Percentiles rank a stretch among this genome's conserved stretches.
phyloP scores from a whole-genome alignment of 2,888 invertebrate species.

The Leistus spinibarbis region DNA sequence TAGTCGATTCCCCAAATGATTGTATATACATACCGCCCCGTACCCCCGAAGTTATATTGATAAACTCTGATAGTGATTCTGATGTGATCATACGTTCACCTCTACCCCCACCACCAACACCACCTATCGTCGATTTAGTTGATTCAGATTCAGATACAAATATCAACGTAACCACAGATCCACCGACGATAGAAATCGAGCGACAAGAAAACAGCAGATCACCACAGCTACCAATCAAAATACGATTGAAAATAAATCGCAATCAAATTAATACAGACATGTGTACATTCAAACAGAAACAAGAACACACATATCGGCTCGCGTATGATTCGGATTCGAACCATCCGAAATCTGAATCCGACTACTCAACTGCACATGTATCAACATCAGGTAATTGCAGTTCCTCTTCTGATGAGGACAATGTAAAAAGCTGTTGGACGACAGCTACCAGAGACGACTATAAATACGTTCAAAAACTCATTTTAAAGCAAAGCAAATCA shows the following conservation, averaged over 20 bases:
- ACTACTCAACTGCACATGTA: constrained; percentile 27
- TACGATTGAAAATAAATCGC: constrained; percentile 48
- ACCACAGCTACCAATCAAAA: constrained; percentile 42
- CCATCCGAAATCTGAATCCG: constrained; percentile 28
- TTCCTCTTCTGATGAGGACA: not conserved
- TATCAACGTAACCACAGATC: constrained; percentile 10
- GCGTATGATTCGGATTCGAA: constrained; percentile 11
- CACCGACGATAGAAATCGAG: not conserved
- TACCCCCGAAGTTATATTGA: constrained; percentile 45
- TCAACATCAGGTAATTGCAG: constrained; percentile 29
- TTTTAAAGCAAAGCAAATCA: constrained; percentile 20
- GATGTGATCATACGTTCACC: constrained; percentile 48
- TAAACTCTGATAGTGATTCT: constrained; percentile 48
- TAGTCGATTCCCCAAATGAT: constrained; percentile 47
- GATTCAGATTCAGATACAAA: constrained; percentile 43
- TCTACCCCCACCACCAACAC: constrained; percentile 46
- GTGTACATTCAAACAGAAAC: constrained; percentile 41
- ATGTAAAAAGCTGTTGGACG: not conserved
- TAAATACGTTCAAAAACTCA: constrained; percentile 18
- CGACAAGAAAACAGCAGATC: constrained; percentile 1
- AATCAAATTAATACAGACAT: constrained; percentile 12
- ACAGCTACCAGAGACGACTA: not conserved
- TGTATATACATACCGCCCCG: constrained; percentile 23
- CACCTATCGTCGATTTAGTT: constrained; percentile 45
- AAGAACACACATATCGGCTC: constrained; percentile 11